Percentiles rank a stretch among this genome's conserved stretches.
These are phyloP conservation scores for Fukomys damarensis DNA, from an alignment of 2,113 vertebrate species.

Conservation along the genomic window DNA sequence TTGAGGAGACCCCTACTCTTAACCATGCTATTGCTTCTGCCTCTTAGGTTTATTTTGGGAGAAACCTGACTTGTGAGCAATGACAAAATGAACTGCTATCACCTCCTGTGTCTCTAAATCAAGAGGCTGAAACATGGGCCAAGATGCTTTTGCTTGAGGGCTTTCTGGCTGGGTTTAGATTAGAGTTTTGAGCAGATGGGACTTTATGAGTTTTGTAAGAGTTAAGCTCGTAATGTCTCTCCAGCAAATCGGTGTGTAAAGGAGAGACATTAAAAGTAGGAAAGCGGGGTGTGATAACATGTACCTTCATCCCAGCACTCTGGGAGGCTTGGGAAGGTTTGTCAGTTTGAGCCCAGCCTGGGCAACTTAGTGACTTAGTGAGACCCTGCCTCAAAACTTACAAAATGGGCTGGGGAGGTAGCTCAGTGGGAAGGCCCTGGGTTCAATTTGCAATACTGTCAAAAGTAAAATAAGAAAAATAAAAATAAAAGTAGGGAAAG, in stretches of 20 bases:
- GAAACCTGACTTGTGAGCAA: neutral
- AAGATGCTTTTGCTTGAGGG: neutral
- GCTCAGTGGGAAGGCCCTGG: neutral
- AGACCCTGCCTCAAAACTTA: neutral
- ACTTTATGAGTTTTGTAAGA: slow-evolving; percentile 27
- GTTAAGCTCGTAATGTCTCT: slow-evolving; percentile 12
- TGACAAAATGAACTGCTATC: neutral
- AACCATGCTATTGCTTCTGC: neutral
- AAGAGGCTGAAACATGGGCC: neutral
- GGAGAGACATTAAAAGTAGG: neutral
- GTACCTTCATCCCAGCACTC: neutral
- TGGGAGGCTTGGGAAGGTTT: neutral
- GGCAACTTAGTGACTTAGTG: neutral
- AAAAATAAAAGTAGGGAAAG: neutral
- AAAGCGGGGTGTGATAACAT: too few species aligned
- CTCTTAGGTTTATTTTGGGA: neutral
- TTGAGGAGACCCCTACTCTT: neutral
- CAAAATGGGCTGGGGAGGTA: neutral
- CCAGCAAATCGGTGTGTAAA: neutral
- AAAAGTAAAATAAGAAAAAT: neutral
- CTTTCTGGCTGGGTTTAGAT: neutral
- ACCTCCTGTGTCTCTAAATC: neutral
- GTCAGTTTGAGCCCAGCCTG: neutral
- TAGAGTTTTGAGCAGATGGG: slow-evolving; percentile 30
- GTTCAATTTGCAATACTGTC: neutral